Conservation (phyloP, 2,888 invertebrate species). For the Charanyca ferruginea region DNA sequence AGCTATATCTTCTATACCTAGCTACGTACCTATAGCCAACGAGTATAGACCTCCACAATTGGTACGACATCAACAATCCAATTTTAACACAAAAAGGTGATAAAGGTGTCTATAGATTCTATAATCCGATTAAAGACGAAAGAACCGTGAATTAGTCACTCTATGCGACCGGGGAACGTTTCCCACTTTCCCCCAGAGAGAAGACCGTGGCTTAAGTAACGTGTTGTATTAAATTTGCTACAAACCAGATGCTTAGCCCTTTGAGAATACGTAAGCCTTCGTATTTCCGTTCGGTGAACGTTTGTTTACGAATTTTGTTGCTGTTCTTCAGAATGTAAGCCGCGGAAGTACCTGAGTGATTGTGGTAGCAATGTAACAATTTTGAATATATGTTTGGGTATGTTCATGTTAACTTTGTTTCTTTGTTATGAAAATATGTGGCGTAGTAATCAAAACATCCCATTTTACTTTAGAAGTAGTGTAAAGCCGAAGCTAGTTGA, state of each 20-base stretch:
- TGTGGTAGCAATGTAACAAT: slow-evolving; percentile 13
- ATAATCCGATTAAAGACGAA: slow-evolving; percentile 30
- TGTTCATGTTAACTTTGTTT: not conserved
- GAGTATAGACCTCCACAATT: no score
- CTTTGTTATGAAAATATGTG: no score
- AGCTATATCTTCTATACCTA: no score
- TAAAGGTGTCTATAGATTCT: slow-evolving; percentile 9
- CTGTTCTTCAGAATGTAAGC: slow-evolving; percentile 14
- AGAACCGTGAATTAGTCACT: slow-evolving; percentile 46
- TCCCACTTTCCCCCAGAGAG: slow-evolving; percentile 53
- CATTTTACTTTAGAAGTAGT: not conserved
- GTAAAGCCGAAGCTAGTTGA: not conserved
- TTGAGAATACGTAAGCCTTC: slow-evolving; percentile 48
- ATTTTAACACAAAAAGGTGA: not conserved
- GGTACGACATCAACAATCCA: not conserved
- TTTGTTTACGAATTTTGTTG: slow-evolving; percentile 46
- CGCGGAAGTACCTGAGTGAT: slow-evolving; percentile 1
- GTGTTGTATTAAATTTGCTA: slow-evolving; percentile 64
- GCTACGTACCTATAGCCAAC: no score
- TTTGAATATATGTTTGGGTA: not conserved
- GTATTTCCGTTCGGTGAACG: slow-evolving; percentile 40
- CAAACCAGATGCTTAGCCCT: slow-evolving; percentile 61
- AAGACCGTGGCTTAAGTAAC: slow-evolving; percentile 36
- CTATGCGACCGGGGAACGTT: slow-evolving; percentile 40
- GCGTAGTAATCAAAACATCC: not conserved